These are phyloP conservation scores for Troides oblongomaculatus DNA, from an alignment of 2,888 invertebrate species.

Conservation along the genomic window DNA sequence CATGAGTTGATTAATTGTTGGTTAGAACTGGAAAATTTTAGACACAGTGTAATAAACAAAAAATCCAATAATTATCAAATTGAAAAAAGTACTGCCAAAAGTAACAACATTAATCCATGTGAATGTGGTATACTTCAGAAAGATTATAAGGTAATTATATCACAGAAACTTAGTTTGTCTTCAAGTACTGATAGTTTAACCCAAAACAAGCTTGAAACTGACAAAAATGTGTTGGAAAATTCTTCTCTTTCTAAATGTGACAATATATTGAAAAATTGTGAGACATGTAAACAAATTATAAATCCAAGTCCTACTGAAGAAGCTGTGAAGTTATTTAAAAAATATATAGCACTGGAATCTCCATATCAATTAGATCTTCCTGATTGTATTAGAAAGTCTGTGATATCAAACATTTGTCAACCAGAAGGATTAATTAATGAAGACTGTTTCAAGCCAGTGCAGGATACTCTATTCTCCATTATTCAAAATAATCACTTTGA, in stretches of 20 bases:
- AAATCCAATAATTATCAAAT: slow-evolving; percentile 32
- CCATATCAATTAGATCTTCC: slow-evolving; percentile 80
- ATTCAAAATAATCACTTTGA: slow-evolving; percentile 88
- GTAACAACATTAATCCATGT: slow-evolving; percentile 59
- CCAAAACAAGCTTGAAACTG: slow-evolving; percentile 46
- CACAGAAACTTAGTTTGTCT: slow-evolving; percentile 51
- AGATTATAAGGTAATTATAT: slow-evolving; percentile 40
- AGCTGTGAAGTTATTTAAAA: slow-evolving; percentile 87
- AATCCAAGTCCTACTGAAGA: slow-evolving; percentile 68
- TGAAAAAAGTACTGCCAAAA: slow-evolving; percentile 47
- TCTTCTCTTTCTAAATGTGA: slow-evolving; percentile 51
- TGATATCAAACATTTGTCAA: slow-evolving; percentile 84
- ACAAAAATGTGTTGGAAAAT: slow-evolving; percentile 59
- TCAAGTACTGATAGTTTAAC: slow-evolving; percentile 45
- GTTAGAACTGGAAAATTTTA: slow-evolving; percentile 87
- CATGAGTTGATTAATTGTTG: slow-evolving; percentile 86
- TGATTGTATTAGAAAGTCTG: slow-evolving; percentile 78
- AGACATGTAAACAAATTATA: slow-evolving; percentile 41
- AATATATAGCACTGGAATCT: slow-evolving; percentile 86
- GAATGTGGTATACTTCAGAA: slow-evolving; percentile 42
- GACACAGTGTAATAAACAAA: slow-evolving; percentile 44
- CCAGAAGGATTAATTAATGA: slow-evolving; percentile 83
- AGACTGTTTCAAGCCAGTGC: slow-evolving; percentile 86
- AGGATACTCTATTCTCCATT: slow-evolving; percentile 83
- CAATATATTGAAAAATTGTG: slow-evolving; percentile 37